These are phyloP conservation scores for Phortica variegata DNA, from an alignment of 1,140 invertebrate species.

Conservation along the genomic window DNA sequence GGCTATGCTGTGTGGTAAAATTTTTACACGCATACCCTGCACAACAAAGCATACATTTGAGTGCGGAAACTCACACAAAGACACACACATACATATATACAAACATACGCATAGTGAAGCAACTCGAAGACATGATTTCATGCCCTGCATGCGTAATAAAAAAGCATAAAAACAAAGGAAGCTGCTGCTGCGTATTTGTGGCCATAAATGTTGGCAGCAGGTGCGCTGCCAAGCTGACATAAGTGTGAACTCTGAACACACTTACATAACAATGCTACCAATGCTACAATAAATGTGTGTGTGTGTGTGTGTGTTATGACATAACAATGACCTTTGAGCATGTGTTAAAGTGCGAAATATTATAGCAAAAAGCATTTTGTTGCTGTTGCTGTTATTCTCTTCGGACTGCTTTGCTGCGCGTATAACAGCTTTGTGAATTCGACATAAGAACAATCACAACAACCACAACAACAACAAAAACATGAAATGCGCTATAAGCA, in stretches of 20 bases:
- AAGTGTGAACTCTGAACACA: no score
- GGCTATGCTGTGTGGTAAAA: no score
- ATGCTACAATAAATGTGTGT: constrained; percentile 2
- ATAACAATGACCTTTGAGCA: constrained; percentile 13
- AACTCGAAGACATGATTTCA: no score
- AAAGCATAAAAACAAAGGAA: constrained; percentile 2
- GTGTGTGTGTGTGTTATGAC: constrained; percentile 3
- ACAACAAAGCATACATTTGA: no score
- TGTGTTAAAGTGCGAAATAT: constrained; percentile 5
- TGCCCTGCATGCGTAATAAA: neutral
- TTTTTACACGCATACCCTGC: no score
- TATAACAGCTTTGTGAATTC: no score
- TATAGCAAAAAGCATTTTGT: constrained; percentile 8
- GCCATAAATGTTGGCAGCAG: constrained; percentile 18
- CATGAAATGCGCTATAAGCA: neutral
- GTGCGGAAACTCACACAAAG: no score
- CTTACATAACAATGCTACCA: constrained; percentile 25
- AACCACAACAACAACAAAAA: constrained; percentile 1
- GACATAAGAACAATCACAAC: constrained; percentile 16
- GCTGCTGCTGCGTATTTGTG: constrained; percentile 9
- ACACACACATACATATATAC: no score
- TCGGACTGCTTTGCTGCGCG: no score
- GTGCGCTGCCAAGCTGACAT: neutral
- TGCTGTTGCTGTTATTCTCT: no score
- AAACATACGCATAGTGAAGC: no score